Evolutionary conservation across 2,113 vertebrate genomes (phyloP), one percentile per base, ranked within the genome.

Genomic region (Lophotis ruficrista): DNA sequence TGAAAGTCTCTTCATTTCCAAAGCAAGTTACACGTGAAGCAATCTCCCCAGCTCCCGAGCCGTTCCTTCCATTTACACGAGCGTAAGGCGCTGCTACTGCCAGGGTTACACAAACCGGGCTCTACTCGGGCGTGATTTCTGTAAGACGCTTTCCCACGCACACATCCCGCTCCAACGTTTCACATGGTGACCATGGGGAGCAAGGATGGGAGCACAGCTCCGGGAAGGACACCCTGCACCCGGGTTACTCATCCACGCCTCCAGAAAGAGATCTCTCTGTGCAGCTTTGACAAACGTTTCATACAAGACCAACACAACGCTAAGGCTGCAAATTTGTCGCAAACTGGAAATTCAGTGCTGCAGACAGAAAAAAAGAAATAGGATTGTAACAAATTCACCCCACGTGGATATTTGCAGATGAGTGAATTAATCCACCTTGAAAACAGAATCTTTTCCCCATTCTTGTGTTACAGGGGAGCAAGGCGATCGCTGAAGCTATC

Each of bases 121-220:
- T 37, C 12, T 0, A 6, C 30, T 35, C 1, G 0, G 37, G 51
- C 2, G 8, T 19, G 31, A 65, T 28, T 45, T 38, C 65, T 20
- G 22, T 12, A 14, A 31, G 51, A 50, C 5, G 7, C 43, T 43
- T 35, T 19, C 30, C 22, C 47, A 6, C n/a, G 8, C 10, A 9
- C n/a, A 14, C 25, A 20, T 25, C 50, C 43, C 19, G 17, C 43
- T 25, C 35, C 58, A 30, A 7, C 1, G 2, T 20, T 22, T 31
- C 24, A 10, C 4, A 6, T 16, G 14, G 41, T 15, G 41, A 43
- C 41, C 41, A 15, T 15, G 41, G 41, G 19, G 35, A 38, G 23
- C 33, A 12, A 37, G 27, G 19, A 18, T 7, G 15, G 30, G 47
- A 33, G 4, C 8, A 0, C 6, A 33, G 54, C 15, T 12, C 37